phyloP scores from a whole-genome alignment of 2,113 vertebrate genomes.

The Tetrax tetrax region DNA sequence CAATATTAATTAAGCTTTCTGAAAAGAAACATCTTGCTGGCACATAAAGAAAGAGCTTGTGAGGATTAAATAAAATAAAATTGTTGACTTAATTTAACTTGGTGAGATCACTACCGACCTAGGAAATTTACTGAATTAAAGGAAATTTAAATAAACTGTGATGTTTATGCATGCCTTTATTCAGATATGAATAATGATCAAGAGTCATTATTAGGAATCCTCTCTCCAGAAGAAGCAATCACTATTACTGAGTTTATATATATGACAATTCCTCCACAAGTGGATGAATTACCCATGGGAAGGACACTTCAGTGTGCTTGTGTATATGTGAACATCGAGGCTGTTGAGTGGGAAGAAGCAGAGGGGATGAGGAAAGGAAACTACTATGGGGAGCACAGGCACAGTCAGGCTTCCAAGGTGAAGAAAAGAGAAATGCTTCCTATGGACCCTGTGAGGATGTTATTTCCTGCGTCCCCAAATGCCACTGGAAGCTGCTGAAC shows the following conservation, averaged over 20 bases:
- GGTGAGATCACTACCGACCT: not conserved
- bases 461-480: not conserved
- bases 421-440: not conserved
- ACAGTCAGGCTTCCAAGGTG: not conserved
- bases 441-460: not conserved
- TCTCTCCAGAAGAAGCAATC: not conserved
- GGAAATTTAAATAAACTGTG: not conserved
- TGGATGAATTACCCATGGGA: not conserved
- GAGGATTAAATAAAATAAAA: not conserved
- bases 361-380: fast-evolving
- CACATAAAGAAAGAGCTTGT: not conserved
- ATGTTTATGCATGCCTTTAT: not conserved
- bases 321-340: not conserved
- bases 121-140: not conserved
- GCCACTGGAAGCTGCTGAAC: not conserved
- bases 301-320: not conserved
- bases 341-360: not conserved
- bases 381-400: not conserved
- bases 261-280: not conserved
- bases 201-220: not conserved
- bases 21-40: not conserved
- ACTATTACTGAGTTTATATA: not conserved
- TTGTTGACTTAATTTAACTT: not conserved
- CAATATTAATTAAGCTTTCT: not conserved
- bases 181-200: not conserved